Evolutionary conservation across 2,113 vertebrate species (phyloP), one percentile per base, ranked within the genome.

Genomic region (Carlito syrichta): DNA sequence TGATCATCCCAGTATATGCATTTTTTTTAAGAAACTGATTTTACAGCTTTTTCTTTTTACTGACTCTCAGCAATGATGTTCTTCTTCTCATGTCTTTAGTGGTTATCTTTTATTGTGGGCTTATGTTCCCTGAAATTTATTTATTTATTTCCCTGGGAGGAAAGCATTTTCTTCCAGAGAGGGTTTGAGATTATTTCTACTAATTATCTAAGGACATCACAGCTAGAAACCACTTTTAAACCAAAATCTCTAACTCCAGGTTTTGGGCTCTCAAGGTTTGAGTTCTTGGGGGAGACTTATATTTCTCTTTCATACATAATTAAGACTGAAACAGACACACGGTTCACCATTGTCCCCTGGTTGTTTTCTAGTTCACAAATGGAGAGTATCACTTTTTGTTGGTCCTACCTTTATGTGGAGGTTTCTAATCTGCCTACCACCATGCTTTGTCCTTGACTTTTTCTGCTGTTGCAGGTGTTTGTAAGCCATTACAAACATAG

Each of bases 31-130:
- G n/a, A 10, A n/a, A 77, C 4, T 96, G 74, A 32, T 83, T 89
- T 89, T 86, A 17, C 69, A 69, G n/a, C 25, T 48, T 91, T 91
- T 32, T 63, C 14, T 95, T 89, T 56, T 25, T 58, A 23, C 3
- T 63, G 35, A 35, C 14, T 66, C 13, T 84, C 9, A 60, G 1
- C 14, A 14, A 7, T 16, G 8, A 32, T 63, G 4, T 43, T 16
- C 66, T 43, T 30, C 68, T n/a, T 73, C n/a, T 94, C 25, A 22
- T 92, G 14, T 69, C 11, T 48, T 77, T 76, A 74, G 11, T 25
- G 23, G 0, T 88, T 92, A 56, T 90, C 17, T 87, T 90, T 27
- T 87, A 1, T 48, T 84, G 5, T 73, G 8, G 48, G 2, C 32
- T 84, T 23, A 87, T 2, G 45, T 79, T 38, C 40, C 48, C 78